Base-by-base conservation (phyloP, 1,140 invertebrate genomes). In the Amyelois transitella region DNA sequence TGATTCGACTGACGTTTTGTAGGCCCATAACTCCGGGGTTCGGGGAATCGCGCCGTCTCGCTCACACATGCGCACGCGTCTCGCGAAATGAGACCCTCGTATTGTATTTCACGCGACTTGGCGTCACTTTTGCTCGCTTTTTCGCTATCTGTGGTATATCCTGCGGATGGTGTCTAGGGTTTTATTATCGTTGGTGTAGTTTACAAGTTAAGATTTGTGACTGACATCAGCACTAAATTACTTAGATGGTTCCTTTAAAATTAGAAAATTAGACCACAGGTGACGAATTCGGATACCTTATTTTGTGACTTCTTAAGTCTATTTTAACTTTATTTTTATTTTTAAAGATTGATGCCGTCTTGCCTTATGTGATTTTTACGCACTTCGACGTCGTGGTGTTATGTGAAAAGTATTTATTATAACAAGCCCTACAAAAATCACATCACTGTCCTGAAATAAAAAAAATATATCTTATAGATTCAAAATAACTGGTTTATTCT, bases 1-100 rank as follows among this genome's bases (percentile, higher is more conserved):
- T 76, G 82, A 85, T 83, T 79, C 79, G 69, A 61, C 66, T 74
- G 84, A 82, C 79, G 83, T 87, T 87, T 85, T 84, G 84, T 86
- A 65, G 69, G 73, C 66, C 72, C 69, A 81, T 87, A 87, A 87
- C 79, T 82, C 51, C 54, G 48, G 43, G 51, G 71, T 87, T 87
- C 81, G 75, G 19, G 76, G 81, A 85, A 85, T 67, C 24, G 28
- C 22, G 17, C 17, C 38, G 22, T 72, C 66, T 67, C 64, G 61
- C 62, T 71, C 64, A 47, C 63, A 56, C 58, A 17, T 21, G 55
- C 44, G 53, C 45, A 48, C 43, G 20, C 47, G 56, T 47, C 44
- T 49, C 12, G n/a, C 53, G 45, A 44, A 20, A 57, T 51, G n/a
- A 59, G 49, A 60, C 22, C 49, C 22, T 43, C 18, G 55, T 58